Percentiles rank a stretch among this genome's conserved stretches.
phyloP scores from a whole-genome alignment of 2,113 vertebrate genomes.

The Rousettus leschenaultii region DNA sequence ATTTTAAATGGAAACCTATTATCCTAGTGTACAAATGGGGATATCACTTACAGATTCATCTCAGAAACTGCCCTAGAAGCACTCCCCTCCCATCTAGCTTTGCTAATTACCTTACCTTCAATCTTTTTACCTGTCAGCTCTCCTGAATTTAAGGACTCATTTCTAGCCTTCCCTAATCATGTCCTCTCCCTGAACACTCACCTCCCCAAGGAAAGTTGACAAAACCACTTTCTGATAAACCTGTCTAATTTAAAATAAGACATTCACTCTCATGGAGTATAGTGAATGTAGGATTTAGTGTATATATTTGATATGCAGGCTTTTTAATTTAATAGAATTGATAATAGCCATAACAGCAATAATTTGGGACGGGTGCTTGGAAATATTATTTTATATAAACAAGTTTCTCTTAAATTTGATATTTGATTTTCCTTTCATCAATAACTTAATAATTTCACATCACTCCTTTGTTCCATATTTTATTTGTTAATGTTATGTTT shows the following conservation, averaged over 20 bases:
- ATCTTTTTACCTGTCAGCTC: neutral
- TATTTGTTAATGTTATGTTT: neutral
- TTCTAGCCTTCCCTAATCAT: neutral
- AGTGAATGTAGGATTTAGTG: neutral
- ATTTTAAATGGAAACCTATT: constrained; percentile 61
- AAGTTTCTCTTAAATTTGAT: neutral
- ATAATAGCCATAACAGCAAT: neutral
- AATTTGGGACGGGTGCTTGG: neutral
- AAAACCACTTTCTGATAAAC: neutral
- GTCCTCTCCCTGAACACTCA: neutral
- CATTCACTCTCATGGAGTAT: neutral
- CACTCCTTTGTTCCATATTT: neutral
- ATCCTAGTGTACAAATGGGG: constrained; percentile 38
- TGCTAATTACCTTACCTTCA: constrained; percentile 36
- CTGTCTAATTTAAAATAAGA: constrained; percentile 22
- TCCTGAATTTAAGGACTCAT: neutral
- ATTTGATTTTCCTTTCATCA: neutral
- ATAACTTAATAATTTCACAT: neutral
- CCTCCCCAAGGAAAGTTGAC: neutral
- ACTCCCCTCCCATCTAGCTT: constrained; percentile 1
- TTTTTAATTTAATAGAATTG: neutral
- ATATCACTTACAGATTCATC: constrained; percentile 48
- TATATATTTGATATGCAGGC: neutral
- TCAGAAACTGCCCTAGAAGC: constrained; percentile 7
- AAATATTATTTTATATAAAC: neutral